A percentile compares a stretch with the other conserved stretches of the same genome.
Evolutionary conservation across 2,113 vertebrate species (phyloP).

Genomic region (Actinemys pallida): DNA sequence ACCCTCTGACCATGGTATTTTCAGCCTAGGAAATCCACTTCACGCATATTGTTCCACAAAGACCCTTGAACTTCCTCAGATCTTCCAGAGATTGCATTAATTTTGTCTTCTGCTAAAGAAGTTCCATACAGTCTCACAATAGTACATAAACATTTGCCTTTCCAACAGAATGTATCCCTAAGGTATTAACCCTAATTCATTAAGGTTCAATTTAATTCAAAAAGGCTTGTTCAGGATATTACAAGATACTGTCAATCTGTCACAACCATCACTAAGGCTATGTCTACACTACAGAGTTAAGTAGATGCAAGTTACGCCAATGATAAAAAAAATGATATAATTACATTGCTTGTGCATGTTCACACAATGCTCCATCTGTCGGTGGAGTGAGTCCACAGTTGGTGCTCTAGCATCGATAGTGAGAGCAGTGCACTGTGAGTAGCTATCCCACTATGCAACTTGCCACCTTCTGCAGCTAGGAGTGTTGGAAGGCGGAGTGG

Average conservation of each 20-base stretch:
- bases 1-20: background rate
- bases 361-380: too few species aligned
- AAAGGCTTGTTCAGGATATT: background rate
- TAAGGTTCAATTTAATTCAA: background rate
- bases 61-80: background rate
- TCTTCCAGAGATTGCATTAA: background rate
- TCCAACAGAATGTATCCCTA: background rate
- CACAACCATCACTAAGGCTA: background rate
- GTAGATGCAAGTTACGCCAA: too few species aligned
- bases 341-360: too few species aligned
- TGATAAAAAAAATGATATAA: too few species aligned
- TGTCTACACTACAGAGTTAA: too few species aligned
- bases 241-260: background rate
- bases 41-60: background rate
- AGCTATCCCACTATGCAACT: too few species aligned
- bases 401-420: too few species aligned
- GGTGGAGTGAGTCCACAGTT: too few species aligned
- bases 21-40: background rate
- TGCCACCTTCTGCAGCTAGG: too few species aligned
- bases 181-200: background rate
- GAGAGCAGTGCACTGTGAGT: too few species aligned
- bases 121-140: background rate
- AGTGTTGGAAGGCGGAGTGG: too few species aligned
- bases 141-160: background rate
- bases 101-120: background rate